A percentile compares a stretch with the other conserved stretches of the same genome.
Evolutionary conservation across 2,113 vertebrate species (phyloP).

Genomic region (Rattus norvegicus): GRCr8 NC_086027.1:78977001-78977500

Average conservation of each 20-base stretch:
- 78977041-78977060: not conserved
- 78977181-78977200: not conserved
- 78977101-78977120: not conserved
- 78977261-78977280: not conserved
- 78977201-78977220: not conserved
- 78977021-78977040: too few species aligned
- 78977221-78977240: not conserved
- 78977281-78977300: not conserved
- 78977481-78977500: not conserved
- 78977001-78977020: not conserved
- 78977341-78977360: not conserved
- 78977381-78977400: not conserved
- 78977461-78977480: not conserved
- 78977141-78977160: not conserved
- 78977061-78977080: not conserved
- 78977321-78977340: not conserved
- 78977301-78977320: not conserved
- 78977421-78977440: not conserved
- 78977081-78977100: not conserved
- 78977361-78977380: not conserved
- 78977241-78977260: not conserved
- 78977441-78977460: not conserved
- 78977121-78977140: not conserved
- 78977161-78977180: not conserved
- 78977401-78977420: not conserved